Conservation (phyloP, 2,797 vertebrate genomes). For the Urocyon cinereoargenteus region DNA sequence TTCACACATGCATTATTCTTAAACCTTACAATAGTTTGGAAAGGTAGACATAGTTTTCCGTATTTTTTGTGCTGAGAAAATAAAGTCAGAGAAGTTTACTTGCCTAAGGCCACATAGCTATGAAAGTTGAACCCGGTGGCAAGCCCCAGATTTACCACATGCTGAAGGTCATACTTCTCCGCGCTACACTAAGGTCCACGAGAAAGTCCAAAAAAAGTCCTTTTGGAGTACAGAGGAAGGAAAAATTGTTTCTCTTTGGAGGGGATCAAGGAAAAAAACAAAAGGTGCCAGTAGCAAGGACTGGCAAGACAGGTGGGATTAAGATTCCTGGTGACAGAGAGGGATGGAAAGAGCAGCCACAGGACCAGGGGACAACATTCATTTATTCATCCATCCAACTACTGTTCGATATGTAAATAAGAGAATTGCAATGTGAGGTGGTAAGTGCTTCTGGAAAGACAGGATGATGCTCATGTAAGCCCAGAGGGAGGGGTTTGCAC, state of each 20-base stretch:
- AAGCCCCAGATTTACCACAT: background rate
- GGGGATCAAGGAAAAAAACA: background rate
- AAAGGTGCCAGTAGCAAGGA: background rate
- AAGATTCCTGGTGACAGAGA: background rate
- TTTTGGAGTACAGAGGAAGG: background rate
- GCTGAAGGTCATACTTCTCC: background rate
- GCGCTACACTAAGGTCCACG: background rate
- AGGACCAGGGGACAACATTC: background rate
- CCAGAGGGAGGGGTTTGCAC: background rate
- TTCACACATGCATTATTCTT: background rate
- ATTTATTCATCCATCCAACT: background rate
- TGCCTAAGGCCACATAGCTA: background rate
- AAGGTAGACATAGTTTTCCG: background rate
- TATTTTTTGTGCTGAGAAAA: background rate
- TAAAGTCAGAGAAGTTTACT: background rate
- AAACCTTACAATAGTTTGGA: background rate
- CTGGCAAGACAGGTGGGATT: background rate
- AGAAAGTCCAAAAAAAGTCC: background rate
- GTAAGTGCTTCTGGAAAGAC: background rate
- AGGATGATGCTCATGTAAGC: fast-evolving
- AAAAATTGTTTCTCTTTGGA: background rate
- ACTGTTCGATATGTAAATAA: background rate
- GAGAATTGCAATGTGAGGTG: background rate
- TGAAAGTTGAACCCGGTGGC: background rate
- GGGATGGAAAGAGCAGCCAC: background rate